These are phyloP conservation scores for Cheumatopsyche charites DNA, from an alignment of 1,140 invertebrate genomes.

Conservation along the genomic window DNA sequence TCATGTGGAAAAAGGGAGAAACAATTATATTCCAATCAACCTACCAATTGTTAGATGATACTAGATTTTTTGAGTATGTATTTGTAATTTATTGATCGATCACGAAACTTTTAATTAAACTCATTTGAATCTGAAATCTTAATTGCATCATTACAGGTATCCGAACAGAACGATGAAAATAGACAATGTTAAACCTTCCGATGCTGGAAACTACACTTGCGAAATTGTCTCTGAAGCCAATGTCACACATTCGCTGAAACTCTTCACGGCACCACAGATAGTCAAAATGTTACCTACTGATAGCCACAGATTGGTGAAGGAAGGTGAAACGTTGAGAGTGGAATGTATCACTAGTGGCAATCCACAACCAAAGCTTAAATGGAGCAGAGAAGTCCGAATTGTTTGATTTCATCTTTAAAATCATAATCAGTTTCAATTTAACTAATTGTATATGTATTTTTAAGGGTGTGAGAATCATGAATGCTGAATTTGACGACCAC, in stretches of 20 bases:
- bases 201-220: slow-evolving; percentile 15
- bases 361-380: slow-evolving; percentile 38
- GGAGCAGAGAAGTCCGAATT: slow-evolving; percentile 38
- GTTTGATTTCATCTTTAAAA: too few relatives aligned
- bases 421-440: not conserved
- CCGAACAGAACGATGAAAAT: not conserved
- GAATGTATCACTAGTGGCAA: slow-evolving; percentile 35
- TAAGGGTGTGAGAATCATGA: slow-evolving; percentile 37
- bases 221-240: not conserved
- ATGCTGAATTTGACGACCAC: slow-evolving; percentile 29
- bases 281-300: slow-evolving; percentile 28
- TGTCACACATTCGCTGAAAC: not conserved
- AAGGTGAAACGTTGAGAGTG: slow-evolving; percentile 24
- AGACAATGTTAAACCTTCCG: not conserved
- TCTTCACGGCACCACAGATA: slow-evolving; percentile 21
- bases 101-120: too few relatives aligned
- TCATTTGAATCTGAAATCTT: slow-evolving; percentile 9
- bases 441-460: slow-evolving; percentile 15
- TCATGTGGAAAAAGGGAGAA: slow-evolving; percentile 40
- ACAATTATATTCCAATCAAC: slow-evolving; percentile 1
- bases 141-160: not conserved
- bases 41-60: not conserved
- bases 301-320: slow-evolving; percentile 20
- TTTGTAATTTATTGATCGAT: not conserved
- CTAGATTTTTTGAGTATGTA: not conserved